phyloP scores from a whole-genome alignment of 2,797 vertebrate genomes.

The Sebastes taczanowskii region DNA sequence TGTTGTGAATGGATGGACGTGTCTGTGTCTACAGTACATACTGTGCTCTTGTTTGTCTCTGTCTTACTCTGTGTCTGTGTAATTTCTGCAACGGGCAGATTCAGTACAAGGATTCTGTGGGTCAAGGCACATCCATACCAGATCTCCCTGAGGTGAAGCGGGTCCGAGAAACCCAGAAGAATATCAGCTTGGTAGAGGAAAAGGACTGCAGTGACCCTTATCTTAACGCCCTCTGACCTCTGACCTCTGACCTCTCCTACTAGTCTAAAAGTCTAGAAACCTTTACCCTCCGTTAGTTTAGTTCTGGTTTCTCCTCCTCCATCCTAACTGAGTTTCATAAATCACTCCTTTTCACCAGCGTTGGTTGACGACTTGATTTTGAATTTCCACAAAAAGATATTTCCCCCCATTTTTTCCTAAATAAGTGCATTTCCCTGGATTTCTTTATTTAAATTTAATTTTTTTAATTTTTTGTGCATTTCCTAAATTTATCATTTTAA shows the following conservation, averaged over 20 bases:
- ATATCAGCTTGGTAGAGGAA: conserved; percentile 96
- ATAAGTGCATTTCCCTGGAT: not conserved
- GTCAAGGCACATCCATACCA: conserved; percentile 91
- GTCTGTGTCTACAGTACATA: conserved; percentile 10
- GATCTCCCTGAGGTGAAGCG: conserved; percentile 97
- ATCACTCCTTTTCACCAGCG: not conserved
- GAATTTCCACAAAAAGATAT: not conserved
- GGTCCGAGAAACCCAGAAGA: conserved; percentile 96
- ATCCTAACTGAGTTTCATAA: conserved; percentile 49
- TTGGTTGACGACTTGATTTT: not conserved
- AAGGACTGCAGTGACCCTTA: conserved; percentile 27
- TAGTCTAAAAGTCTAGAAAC: conserved; percentile 3
- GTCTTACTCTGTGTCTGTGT: conserved; percentile 46
- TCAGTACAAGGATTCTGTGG: conserved; percentile 94
- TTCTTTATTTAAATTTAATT: no score
- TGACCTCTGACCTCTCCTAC: not conserved
- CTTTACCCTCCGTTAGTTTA: not conserved
- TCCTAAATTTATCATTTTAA: no score
- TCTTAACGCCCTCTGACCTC: not conserved
- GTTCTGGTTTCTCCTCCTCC: conserved; percentile 14
- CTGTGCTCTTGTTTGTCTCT: conserved; percentile 34
- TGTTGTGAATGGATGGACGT: not conserved
- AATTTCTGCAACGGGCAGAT: conserved; percentile 80
- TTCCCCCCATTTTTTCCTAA: no score
- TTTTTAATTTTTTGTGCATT: no score